Evolutionary conservation across 2,113 vertebrate genomes (phyloP).

Genomic region (Choloepus hoffmanni): DNA sequence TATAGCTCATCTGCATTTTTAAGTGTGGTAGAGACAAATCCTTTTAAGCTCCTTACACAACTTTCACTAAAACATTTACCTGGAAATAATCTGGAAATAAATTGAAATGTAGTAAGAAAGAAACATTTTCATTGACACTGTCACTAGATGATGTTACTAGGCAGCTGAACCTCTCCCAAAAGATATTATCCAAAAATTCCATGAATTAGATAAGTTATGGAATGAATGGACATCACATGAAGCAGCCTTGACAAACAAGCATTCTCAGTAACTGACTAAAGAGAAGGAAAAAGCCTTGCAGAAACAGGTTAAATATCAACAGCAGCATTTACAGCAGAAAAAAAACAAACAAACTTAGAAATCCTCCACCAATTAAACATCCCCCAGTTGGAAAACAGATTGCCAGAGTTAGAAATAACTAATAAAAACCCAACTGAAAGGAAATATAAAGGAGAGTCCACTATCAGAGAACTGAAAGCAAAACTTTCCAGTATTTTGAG

Average conservation of each 20-base stretch:
- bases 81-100: conserved; percentile 94
- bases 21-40: conserved; percentile 94
- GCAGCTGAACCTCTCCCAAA: conserved; percentile 92
- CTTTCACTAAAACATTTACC: conserved; percentile 94
- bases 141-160: conserved; percentile 93
- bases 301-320: conserved; percentile 90
- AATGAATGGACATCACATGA: conserved; percentile 91
- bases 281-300: conserved; percentile 92
- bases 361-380: conserved; percentile 88
- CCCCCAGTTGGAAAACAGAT: conserved; percentile 91
- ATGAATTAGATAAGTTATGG: conserved; percentile 92
- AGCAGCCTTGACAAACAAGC: conserved; percentile 87
- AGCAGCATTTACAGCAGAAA: conserved; percentile 94
- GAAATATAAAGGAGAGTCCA: conserved; percentile 94
- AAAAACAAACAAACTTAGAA: conserved; percentile 89
- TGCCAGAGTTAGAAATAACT: conserved; percentile 90
- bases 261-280: conserved; percentile 90
- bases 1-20: conserved; percentile 89
- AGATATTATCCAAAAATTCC: conserved; percentile 94
- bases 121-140: conserved; percentile 90
- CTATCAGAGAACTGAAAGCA: conserved; percentile 92
- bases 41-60: conserved; percentile 97
- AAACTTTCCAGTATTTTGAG: conserved; percentile 91
- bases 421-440: conserved; percentile 94
- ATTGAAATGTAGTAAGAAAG: conserved; percentile 94